These are phyloP conservation scores for Drosophila meridionalis DNA, from an alignment of 2,888 invertebrate genomes.

Conservation along the genomic window DNA sequence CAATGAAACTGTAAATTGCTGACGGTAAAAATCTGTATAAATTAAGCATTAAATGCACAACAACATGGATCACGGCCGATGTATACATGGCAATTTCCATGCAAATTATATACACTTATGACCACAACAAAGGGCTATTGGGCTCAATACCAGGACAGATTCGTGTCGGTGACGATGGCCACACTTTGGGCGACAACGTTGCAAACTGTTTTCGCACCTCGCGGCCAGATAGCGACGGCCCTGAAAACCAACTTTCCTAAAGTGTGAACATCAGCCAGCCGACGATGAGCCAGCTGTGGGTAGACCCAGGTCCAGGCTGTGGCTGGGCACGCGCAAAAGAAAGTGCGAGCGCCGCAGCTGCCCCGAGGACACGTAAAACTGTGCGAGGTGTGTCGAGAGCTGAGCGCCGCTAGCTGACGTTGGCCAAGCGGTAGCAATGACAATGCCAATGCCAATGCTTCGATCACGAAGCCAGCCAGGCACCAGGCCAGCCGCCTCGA, in stretches of 20 bases:
- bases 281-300: background rate
- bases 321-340: slow-evolving; percentile 77
- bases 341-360: slow-evolving; percentile 65
- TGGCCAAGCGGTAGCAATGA: slow-evolving; percentile 48
- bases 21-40: slow-evolving; percentile 68
- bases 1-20: slow-evolving; percentile 39
- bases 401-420: slow-evolving; percentile 50
- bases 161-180: slow-evolving; percentile 66
- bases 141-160: slow-evolving; percentile 24
- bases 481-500: slow-evolving; percentile 4
- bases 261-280: slow-evolving; percentile 74
- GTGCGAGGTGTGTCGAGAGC: slow-evolving; percentile 65
- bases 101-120: slow-evolving; percentile 78
- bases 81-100: slow-evolving; percentile 67
- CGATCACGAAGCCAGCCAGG: background rate
- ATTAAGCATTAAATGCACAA: slow-evolving; percentile 74
- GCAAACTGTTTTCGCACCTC: slow-evolving; percentile 75
- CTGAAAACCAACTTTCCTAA: slow-evolving; percentile 79
- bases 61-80: slow-evolving; percentile 54
- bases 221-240: slow-evolving; percentile 50
- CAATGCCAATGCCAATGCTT: slow-evolving; percentile 60
- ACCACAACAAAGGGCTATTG: slow-evolving; percentile 51
- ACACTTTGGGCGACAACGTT: slow-evolving; percentile 75
- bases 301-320: slow-evolving; percentile 12
- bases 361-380: slow-evolving; percentile 68